phyloP scores from a whole-genome alignment of 2,888 invertebrate species.

The Oligia latruncula region DNA sequence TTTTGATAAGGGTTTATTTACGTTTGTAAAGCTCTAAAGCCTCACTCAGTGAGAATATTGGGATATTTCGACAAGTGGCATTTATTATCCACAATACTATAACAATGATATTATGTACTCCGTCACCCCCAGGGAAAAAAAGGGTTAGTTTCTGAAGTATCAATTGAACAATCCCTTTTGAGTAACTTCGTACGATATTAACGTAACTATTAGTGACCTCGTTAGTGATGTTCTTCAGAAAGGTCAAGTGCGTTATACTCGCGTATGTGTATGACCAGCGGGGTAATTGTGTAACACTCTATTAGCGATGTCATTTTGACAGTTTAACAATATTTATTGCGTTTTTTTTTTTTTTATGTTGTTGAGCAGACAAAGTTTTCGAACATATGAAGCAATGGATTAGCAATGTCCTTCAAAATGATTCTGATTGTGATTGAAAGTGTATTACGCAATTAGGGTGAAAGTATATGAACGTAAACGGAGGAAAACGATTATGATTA shows the following conservation, averaged over 20 bases:
- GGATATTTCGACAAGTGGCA: constrained; percentile 6
- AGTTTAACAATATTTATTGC: too few species aligned
- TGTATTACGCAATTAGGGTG: too few species aligned
- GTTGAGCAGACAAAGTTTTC: too few species aligned
- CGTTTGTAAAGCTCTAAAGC: constrained; percentile 15
- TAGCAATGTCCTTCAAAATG: too few species aligned
- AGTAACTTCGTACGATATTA: neutral
- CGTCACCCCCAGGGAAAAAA: neutral
- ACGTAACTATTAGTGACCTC: neutral
- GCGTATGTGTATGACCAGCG: neutral
- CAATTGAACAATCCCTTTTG: neutral
- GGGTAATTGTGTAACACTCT: neutral
- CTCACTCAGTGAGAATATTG: constrained; percentile 5
- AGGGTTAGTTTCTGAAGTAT: neutral
- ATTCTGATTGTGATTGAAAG: too few species aligned
- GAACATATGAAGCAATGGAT: too few species aligned
- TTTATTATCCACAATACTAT: neutral
- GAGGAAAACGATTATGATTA: too few species aligned
- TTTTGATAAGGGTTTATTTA: constrained; percentile 48
- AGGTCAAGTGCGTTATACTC: too few species aligned
- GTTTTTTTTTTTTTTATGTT: too few species aligned
- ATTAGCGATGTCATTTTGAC: too few species aligned
- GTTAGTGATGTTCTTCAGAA: neutral
- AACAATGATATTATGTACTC: neutral
- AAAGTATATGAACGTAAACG: too few species aligned